Percentiles rank a stretch among this genome's conserved stretches.
phyloP scores from a whole-genome alignment of 2,888 invertebrate species.

The Drosophila infuscata region DNA sequence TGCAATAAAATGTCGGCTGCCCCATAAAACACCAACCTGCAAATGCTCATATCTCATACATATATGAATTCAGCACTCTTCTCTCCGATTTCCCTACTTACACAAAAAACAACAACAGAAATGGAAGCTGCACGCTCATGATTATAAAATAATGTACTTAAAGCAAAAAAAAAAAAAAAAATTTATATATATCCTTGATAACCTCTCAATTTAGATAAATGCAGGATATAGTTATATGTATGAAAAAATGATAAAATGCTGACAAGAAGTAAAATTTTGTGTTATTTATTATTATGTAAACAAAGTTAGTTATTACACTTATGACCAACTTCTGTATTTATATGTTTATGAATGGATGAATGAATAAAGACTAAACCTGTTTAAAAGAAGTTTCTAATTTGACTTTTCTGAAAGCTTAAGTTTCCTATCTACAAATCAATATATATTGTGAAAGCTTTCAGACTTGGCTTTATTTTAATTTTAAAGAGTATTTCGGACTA shows the following conservation, averaged over 20 bases:
- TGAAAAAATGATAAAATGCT: neutral
- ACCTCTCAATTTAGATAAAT: neutral
- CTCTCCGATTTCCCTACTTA: neutral
- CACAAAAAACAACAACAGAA: neutral
- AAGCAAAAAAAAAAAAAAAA: neutral
- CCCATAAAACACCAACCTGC: conserved; percentile 63
- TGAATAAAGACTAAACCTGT: neutral
- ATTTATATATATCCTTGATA: neutral
- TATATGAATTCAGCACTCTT: neutral
- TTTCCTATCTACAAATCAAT: neutral
- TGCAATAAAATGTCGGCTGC: conserved; percentile 70
- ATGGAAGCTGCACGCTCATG: neutral
- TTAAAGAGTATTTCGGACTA: neutral
- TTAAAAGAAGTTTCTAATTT: neutral
- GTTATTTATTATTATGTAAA: neutral
- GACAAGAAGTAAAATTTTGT: neutral
- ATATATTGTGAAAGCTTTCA: neutral
- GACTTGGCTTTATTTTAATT: neutral
- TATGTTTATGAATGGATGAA: neutral
- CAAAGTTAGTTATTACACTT: neutral
- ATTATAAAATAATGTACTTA: neutral
- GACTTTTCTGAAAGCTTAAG: neutral
- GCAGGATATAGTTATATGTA: neutral
- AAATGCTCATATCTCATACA: conserved; percentile 18
- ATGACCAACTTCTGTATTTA: neutral